phyloP scores from a whole-genome alignment of 2,113 vertebrate genomes.

The Cathartes aura region DNA sequence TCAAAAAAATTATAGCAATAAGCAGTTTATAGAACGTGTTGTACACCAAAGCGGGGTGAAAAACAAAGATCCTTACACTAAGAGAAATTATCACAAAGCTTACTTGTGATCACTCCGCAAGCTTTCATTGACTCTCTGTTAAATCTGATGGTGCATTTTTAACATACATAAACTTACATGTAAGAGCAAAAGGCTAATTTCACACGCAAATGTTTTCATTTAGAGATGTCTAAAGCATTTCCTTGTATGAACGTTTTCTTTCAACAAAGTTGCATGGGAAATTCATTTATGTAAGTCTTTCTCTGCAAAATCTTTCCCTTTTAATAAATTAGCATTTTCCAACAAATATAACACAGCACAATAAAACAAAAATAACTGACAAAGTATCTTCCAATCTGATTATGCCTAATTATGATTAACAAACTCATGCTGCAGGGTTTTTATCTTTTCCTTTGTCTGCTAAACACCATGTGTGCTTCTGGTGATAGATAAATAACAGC shows the following conservation, averaged over 20 bases:
- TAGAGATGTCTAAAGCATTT: background rate
- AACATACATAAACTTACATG: background rate
- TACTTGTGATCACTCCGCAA: background rate
- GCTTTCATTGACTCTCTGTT: background rate
- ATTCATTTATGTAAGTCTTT: background rate
- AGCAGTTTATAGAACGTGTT: background rate
- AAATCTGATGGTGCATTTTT: background rate
- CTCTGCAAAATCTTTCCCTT: background rate
- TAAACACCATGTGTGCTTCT: background rate
- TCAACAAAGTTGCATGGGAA: background rate
- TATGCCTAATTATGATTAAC: conserved; percentile 4
- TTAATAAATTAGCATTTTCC: background rate
- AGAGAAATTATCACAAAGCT: background rate
- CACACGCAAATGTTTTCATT: background rate
- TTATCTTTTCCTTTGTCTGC: conserved; percentile 6
- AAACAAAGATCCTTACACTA: background rate
- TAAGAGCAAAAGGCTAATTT: background rate
- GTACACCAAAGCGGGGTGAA: background rate
- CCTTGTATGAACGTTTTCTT: background rate
- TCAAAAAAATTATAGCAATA: background rate
- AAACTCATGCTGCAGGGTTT: background rate
- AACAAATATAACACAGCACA: background rate
- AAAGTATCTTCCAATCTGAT: conserved; percentile 6
- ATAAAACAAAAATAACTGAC: background rate
- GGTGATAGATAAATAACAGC: conserved; percentile 22